These are phyloP conservation scores for Mormyrops boulengeri DNA, from an alignment of 2,797 vertebrate species.

Conservation along the genomic window DNA sequence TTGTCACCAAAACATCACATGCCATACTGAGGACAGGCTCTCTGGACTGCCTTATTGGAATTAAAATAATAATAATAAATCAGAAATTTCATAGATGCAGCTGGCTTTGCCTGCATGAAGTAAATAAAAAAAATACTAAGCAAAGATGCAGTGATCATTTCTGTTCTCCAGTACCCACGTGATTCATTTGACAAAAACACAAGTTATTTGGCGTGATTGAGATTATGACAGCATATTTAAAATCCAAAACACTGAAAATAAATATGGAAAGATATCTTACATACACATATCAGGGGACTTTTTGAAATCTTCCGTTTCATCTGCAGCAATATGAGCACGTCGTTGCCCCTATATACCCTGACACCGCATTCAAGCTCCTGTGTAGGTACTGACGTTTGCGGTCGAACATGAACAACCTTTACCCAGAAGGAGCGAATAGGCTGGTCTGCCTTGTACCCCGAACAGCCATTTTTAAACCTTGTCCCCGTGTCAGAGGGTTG, in stretches of 20 bases:
- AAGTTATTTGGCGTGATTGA: neutral
- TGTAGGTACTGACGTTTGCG: neutral
- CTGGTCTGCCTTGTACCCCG: neutral
- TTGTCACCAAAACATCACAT: neutral
- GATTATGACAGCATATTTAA: neutral
- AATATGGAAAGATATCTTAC: neutral
- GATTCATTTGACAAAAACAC: neutral
- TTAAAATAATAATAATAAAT: conserved; percentile 11
- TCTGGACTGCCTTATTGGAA: neutral
- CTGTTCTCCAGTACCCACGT: neutral
- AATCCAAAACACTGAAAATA: neutral
- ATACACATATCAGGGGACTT: neutral
- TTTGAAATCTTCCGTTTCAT: neutral
- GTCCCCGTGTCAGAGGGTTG: conserved; percentile 4
- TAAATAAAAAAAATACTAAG: neutral
- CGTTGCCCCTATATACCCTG: neutral
- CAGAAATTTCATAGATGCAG: neutral
- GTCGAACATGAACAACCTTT: neutral
- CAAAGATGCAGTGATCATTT: neutral
- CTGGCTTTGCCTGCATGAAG: neutral
- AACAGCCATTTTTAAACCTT: conserved; percentile 10
- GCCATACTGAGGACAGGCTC: neutral
- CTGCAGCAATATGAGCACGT: neutral
- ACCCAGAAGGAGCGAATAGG: neutral
- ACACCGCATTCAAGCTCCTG: neutral